Evolutionary conservation across 2,113 vertebrate species (phyloP).

Genomic region (Etheostoma spectabile): DNA sequence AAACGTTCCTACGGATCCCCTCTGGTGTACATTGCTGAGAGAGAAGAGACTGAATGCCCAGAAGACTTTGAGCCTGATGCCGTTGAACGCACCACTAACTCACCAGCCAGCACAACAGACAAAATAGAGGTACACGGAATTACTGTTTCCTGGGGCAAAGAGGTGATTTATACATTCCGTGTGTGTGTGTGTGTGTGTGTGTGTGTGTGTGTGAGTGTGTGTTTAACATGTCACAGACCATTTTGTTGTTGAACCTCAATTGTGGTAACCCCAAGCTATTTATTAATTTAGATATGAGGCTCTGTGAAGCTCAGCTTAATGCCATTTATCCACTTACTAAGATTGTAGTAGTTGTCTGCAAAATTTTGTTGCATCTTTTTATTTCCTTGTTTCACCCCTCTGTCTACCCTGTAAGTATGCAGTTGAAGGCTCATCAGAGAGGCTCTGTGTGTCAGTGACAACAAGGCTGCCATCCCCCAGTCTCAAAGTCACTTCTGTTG

Average conservation of each 20-base stretch:
- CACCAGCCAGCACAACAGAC: slow-evolving; percentile 44
- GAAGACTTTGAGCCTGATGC: slow-evolving; percentile 54
- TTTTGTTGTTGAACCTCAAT: background rate
- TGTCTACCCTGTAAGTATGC: slow-evolving; percentile 28
- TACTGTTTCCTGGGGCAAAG: background rate
- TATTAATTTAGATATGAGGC: background rate
- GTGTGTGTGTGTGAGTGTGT: background rate
- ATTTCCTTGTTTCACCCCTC: background rate
- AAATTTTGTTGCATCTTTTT: background rate
- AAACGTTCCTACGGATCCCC: slow-evolving; percentile 57
- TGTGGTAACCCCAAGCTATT: background rate
- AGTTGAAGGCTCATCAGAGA: slow-evolving; percentile 58
- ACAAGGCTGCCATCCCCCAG: slow-evolving; percentile 69
- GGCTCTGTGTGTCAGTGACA: slow-evolving; percentile 67
- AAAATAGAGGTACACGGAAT: slow-evolving; percentile 79
- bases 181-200: background rate
- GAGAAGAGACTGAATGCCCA: slow-evolving; percentile 74
- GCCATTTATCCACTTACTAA: background rate
- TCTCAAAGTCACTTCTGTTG: slow-evolving; percentile 82
- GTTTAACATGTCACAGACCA: background rate
- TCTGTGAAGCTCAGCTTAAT: background rate
- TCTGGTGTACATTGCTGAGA: slow-evolving; percentile 83
- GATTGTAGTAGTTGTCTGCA: background rate
- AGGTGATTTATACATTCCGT: background rate
- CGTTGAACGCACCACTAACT: slow-evolving; percentile 26